phyloP scores from a whole-genome alignment of 2,113 vertebrate genomes.

The Malaclemys terrapin region DNA sequence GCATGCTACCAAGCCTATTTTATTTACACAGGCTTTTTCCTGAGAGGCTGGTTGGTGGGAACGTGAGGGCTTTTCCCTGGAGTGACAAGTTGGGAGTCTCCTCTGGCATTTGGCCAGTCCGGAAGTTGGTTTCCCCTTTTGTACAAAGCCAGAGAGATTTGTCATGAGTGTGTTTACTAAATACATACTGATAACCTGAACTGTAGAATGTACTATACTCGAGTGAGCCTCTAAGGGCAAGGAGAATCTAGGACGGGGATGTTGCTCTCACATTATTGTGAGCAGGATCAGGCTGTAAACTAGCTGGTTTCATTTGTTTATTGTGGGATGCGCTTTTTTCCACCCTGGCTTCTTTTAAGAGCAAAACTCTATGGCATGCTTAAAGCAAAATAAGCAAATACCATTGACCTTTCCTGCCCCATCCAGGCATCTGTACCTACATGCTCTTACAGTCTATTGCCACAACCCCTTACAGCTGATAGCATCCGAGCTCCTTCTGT shows the following conservation, averaged over 20 bases:
- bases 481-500: background rate
- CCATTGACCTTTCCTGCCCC: background rate
- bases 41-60: background rate
- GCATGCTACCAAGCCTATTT: background rate
- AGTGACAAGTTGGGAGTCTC: background rate
- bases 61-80: fast-evolving
- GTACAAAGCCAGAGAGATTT: background rate
- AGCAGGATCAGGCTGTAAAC: background rate
- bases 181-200: background rate
- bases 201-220: background rate
- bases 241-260: background rate
- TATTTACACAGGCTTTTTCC: background rate
- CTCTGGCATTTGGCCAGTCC: background rate
- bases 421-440: background rate
- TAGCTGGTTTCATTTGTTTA: background rate
- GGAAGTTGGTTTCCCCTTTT: background rate
- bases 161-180: background rate
- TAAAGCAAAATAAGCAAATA: background rate
- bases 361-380: background rate
- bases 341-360: background rate
- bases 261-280: background rate
- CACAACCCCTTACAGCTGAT: background rate
- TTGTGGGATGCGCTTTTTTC: background rate
- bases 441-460: background rate
- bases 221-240: background rate